Base-by-base conservation (phyloP, 2,888 invertebrate genomes). In the Eilema sororculum region DNA sequence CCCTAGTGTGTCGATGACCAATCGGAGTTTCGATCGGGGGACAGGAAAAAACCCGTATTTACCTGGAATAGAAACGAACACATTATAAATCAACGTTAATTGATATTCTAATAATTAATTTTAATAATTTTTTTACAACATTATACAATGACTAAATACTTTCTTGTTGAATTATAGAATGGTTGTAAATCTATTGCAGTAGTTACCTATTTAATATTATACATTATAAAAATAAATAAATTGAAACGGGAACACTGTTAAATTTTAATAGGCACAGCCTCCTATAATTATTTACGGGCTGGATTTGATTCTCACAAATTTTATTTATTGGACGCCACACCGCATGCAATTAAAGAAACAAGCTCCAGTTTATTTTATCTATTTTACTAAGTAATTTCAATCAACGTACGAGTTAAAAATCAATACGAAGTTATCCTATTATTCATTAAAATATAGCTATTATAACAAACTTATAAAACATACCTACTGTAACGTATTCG, bases 221-320 rank as follows among this genome's bases (percentile, higher is more conserved):
- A 37, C 3, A 57, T 24, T 28, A 41, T 28, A 65, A 72, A 69
- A 91, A 90, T 90, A 89, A 91, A 92, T 92, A 91, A 92, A 92
- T 90, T 84, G 84, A 80, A 89, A 85, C 84, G 86, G 81, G 87
- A 87, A 85, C 87, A 89, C 89, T n/a, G 91, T 91, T 92, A 92
- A 89, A 90, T 88, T 90, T 90, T 90, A 91, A 91, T 91, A 83
- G 90, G 82, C 79, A 86, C 87, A 86, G 87, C 87, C 86, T 84
- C 84, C 71, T 25, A 33, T 83, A 80, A 81, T 85, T 87, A 90
- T 91, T 91, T 90, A 91, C 84, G 88, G 84, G 79, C 85, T 77
- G 85, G 81, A 84, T 86, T 84, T 87, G 79, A 88, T 88, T 89
- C 89, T 89, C 88, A 88, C 89, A 33, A 8, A 33, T 8, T 82